phyloP scores from a whole-genome alignment of 2,113 vertebrate genomes.

The Stegostoma tigrinum region DNA sequence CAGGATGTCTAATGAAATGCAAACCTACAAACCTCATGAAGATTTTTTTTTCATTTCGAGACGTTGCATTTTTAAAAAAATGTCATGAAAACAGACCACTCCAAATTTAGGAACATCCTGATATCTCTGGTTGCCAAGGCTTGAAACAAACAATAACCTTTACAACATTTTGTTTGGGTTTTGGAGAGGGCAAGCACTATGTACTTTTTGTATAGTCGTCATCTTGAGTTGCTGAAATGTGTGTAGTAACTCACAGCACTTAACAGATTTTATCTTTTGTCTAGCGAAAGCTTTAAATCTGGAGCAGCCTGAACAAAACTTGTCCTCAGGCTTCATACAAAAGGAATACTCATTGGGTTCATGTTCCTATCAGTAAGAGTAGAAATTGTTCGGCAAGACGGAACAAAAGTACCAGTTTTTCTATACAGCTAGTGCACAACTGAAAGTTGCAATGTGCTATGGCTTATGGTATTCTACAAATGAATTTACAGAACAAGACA shows the following conservation, averaged over 20 bases:
- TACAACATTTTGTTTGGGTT: too few relatives aligned
- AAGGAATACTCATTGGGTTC: neutral
- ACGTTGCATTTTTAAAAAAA: neutral
- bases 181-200: neutral
- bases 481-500: neutral
- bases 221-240: neutral
- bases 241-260: neutral
- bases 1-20: too few relatives aligned
- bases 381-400: neutral
- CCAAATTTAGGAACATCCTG: neutral
- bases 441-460: neutral
- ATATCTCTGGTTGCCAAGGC: neutral
- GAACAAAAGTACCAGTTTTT: neutral
- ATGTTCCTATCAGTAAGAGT: neutral
- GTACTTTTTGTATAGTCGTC: neutral
- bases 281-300: neutral
- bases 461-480: neutral
- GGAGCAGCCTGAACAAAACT: neutral
- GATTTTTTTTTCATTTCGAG: neutral
- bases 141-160: neutral
- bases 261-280: neutral
- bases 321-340: too few relatives aligned
- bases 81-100: constrained; percentile 6
- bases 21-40: neutral
- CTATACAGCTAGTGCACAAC: neutral